These are phyloP conservation scores for Aphaenogaster ashmeadi DNA, from an alignment of 1,140 invertebrate species.

Conservation along the genomic window DNA sequence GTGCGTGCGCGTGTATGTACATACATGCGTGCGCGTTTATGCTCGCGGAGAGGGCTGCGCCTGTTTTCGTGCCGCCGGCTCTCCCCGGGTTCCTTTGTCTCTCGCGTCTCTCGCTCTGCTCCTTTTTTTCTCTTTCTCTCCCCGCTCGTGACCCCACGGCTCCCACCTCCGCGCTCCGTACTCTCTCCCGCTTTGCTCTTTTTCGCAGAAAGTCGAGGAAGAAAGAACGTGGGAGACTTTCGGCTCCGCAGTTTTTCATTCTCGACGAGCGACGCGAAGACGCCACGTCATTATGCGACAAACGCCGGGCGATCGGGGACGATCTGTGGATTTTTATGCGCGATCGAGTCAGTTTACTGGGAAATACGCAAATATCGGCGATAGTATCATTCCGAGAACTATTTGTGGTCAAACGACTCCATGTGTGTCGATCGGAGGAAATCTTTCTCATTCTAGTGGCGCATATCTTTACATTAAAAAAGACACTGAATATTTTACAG, in stretches of 20 bases:
- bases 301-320: background rate
- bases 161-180: background rate
- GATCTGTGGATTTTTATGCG: slow-evolving; percentile 18
- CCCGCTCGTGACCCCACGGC: slow-evolving; percentile 20
- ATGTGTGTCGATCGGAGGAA: background rate
- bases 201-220: slow-evolving; percentile 52
- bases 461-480: background rate
- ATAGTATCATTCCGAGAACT: background rate
- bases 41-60: background rate
- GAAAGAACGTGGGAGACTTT: slow-evolving; percentile 58
- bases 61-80: slow-evolving; percentile 54
- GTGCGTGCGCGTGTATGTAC: background rate
- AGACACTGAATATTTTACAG: background rate
- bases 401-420: background rate
- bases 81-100: slow-evolving; percentile 52
- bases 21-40: background rate
- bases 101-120: slow-evolving; percentile 22
- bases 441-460: no score
- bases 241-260: slow-evolving; percentile 12
- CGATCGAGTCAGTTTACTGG: background rate
- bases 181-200: slow-evolving; percentile 46
- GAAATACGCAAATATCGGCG: background rate
- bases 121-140: background rate
- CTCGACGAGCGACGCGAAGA: slow-evolving; percentile 11
- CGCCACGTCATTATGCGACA: slow-evolving; percentile 34